A percentile compares a stretch with the other conserved stretches of the same genome.
Conservation (phyloP, 2,113 vertebrate species). For the Platycercus adscitus region DNA sequence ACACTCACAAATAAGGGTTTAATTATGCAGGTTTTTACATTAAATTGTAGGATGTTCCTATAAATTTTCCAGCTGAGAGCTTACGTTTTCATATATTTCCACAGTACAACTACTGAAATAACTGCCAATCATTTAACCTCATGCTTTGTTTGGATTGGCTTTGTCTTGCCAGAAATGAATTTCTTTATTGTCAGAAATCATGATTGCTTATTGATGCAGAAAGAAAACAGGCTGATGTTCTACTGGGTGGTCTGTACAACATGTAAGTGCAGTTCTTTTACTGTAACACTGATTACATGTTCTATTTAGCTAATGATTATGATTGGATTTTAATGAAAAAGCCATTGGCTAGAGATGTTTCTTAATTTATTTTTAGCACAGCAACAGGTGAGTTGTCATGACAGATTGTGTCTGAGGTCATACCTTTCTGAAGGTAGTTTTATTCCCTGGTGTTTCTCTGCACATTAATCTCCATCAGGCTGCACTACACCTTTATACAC, state of each 20-base stretch:
- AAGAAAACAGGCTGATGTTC: not conserved
- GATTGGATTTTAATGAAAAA: not conserved
- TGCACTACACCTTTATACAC: not conserved
- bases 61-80: not conserved
- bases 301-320: not conserved
- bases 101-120: not conserved
- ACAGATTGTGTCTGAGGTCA: not conserved
- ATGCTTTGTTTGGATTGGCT: not conserved
- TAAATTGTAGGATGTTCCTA: not conserved
- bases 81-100: not conserved
- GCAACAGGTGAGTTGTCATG: not conserved
- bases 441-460: not conserved
- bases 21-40: not conserved
- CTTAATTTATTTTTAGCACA: not conserved
- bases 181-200: not conserved
- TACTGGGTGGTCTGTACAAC: slow-evolving; percentile 23
- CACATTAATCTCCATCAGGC: not conserved
- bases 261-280: slow-evolving; percentile 52
- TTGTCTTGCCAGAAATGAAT: slow-evolving; percentile 71
- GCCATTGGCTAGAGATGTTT: not conserved
- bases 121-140: not conserved
- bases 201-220: not conserved
- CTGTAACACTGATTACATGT: not conserved
- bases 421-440: not conserved
- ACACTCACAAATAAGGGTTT: not conserved